phyloP scores from a whole-genome alignment of 2,797 vertebrate genomes.

The Gymnothorax javanicus region DNA sequence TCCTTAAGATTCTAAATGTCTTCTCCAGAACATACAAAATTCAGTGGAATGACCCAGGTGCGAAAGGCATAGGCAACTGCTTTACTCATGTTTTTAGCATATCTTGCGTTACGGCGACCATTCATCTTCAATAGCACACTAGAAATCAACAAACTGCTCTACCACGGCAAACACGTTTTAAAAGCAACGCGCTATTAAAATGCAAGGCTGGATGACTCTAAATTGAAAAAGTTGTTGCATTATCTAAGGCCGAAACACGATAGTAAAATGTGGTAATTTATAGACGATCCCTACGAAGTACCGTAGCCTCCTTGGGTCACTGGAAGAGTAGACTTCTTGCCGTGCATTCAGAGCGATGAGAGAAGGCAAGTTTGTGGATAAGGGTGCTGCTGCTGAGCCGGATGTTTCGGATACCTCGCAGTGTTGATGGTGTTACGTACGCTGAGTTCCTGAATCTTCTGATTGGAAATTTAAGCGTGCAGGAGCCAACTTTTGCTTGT shows the following conservation, averaged over 20 bases:
- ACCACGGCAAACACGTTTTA: too few species aligned
- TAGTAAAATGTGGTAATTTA: not conserved
- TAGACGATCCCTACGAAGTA: constrained; percentile 1
- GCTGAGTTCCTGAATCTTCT: not conserved
- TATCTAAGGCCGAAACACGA: not conserved
- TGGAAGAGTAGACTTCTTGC: not conserved
- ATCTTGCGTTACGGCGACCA: too few species aligned
- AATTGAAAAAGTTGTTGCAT: not conserved
- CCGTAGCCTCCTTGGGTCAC: not conserved
- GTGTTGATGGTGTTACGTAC: not conserved
- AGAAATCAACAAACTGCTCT: too few species aligned
- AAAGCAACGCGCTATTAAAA: too few species aligned
- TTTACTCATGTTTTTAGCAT: too few species aligned
- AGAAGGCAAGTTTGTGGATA: constrained; percentile 24
- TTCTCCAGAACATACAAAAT: too few species aligned
- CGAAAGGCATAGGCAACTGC: too few species aligned
- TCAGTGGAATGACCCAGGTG: too few species aligned
- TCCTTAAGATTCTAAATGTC: too few species aligned
- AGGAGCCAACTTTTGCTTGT: not conserved
- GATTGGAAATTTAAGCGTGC: not conserved
- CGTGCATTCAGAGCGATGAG: not conserved
- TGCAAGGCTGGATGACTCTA: not conserved
- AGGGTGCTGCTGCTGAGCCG: not conserved
- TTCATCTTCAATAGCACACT: too few species aligned
- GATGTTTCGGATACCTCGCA: not conserved